Evolutionary conservation across 2,113 vertebrate genomes (phyloP).

Genomic region (Gymnogyps californianus): DNA sequence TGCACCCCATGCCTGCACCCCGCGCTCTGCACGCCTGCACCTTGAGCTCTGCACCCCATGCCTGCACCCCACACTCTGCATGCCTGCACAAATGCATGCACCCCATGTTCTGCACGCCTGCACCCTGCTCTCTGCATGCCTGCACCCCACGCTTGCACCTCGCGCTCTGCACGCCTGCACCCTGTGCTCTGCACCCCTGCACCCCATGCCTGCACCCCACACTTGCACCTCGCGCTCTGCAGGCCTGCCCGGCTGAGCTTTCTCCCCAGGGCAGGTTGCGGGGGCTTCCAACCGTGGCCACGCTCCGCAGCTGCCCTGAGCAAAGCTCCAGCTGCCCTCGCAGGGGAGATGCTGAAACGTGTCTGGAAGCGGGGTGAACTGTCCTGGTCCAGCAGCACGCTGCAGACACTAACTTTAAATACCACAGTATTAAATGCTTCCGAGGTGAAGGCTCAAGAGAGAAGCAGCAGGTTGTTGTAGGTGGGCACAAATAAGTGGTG

Average conservation of each 20-base stretch:
- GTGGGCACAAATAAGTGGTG: neutral
- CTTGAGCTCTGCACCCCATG: neutral
- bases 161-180: neutral
- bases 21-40: neutral
- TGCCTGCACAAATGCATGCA: neutral
- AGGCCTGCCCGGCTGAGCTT: neutral
- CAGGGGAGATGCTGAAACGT: fast-evolving
- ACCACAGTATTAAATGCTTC: neutral
- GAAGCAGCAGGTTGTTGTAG: neutral
- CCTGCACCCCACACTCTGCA: neutral
- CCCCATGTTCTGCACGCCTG: neutral
- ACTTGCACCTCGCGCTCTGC: neutral
- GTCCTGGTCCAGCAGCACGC: neutral
- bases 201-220: neutral
- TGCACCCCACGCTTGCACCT: neutral
- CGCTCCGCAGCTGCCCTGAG: neutral
- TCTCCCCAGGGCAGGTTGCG: neutral
- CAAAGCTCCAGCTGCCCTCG: neutral
- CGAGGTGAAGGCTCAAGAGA: neutral
- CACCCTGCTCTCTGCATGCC: neutral
- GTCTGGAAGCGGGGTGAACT: neutral
- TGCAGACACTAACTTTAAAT: neutral
- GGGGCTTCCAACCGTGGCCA: neutral
- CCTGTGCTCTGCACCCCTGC: neutral
- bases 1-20: no score